Conservation (phyloP, 2,888 invertebrate genomes). For the Conus canariensis region DNA sequence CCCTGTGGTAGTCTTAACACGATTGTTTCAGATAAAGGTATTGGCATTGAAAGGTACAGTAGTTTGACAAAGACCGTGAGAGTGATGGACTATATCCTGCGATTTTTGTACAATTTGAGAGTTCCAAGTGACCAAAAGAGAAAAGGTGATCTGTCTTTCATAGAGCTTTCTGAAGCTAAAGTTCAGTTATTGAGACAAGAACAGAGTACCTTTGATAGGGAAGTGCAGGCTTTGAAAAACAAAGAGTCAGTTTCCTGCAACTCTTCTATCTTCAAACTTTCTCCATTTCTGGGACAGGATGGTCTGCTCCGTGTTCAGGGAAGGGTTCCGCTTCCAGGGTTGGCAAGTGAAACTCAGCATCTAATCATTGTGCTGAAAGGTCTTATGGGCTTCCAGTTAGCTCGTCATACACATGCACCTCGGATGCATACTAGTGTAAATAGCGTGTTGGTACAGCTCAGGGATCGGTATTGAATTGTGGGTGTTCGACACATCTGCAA, state of each 20-base stretch:
- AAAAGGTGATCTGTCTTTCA: not conserved
- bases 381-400: not conserved
- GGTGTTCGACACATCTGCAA: not conserved
- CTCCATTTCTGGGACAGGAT: not conserved
- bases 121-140: not conserved
- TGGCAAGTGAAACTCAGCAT: not conserved
- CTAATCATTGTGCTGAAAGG: not conserved
- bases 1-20: not conserved
- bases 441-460: not conserved
- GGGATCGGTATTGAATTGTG: not conserved
- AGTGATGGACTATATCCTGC: not conserved
- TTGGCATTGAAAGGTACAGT: not conserved
- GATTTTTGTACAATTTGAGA: slow-evolving; percentile 2
- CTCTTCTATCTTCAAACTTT: not conserved
- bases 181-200: not conserved
- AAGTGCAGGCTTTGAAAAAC: not conserved
- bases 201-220: not conserved
- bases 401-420: not conserved
- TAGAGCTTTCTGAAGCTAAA: not conserved
- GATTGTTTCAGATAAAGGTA: not conserved
- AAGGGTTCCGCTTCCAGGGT: not conserved
- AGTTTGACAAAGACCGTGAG: not conserved
- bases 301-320: not conserved
- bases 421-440: not conserved
- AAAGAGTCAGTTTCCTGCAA: not conserved